Evolutionary conservation across 2,113 vertebrate genomes (phyloP), one percentile per base, ranked within the genome.

Genomic region (Steatornis caripensis): DNA sequence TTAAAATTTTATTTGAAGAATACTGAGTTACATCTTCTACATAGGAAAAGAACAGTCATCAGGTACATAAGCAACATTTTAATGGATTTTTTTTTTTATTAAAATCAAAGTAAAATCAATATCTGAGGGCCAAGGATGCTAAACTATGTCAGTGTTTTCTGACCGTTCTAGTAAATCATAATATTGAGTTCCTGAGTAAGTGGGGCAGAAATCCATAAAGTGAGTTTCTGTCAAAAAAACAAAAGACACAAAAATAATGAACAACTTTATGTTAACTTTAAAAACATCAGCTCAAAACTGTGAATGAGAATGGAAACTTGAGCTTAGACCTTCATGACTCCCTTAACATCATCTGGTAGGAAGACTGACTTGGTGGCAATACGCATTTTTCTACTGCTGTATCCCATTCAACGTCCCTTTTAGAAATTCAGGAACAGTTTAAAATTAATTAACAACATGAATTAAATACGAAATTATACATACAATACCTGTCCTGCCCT

Each of bases 161-260:
- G 32, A 70, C 6, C 69, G 39, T 66, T 84, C 32, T 94, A 90
- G 18, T 93, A 66, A 53, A 97, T 34, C 14, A 10, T 69, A 37
- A 97, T 68, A 62, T 74, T 92, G 70, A 98, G 61, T 21, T 96
- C 87, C 30, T 86, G 43, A 70, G 74, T 96, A 90, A 97, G 81
- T 23, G 93, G 87, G 61, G 54, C 68, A 81, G 92, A 97, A 94
- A 98, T 90, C 48, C 18, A 4, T 46, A 98, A 53, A 78, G 20
- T 80, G 49, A 97, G 71, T 97, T 97, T 96, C 96, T 98, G 75
- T 84, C 76, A 41, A n/a, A 93, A 36, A 70, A 32, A 85, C 51
- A 81, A 84, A 20, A 69, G 19, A 90, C 23, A 78, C 3, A 88
- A 91, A 86, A 87, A 39, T 15, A 89, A 89, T 39, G 3, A 95